phyloP scores from a whole-genome alignment of 37 sponge, comb jelly and placozoan genomes.

The Oopsacas minuta region DNA sequence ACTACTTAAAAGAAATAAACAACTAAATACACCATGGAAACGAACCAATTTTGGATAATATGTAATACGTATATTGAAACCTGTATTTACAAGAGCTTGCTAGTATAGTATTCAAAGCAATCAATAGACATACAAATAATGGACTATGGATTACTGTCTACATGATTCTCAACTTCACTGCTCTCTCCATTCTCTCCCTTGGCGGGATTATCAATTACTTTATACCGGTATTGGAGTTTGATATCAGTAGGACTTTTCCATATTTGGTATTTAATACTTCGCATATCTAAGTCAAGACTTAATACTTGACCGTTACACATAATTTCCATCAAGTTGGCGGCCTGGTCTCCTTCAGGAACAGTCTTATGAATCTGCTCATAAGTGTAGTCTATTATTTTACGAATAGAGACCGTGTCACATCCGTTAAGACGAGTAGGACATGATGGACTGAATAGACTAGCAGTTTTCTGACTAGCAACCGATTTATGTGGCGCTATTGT shows the following conservation, averaged over 20 bases:
- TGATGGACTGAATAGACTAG: not conserved
- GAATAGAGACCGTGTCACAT: not conserved
- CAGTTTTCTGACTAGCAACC: not conserved
- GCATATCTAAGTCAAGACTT: conserved; percentile 60
- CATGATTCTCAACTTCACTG: not conserved
- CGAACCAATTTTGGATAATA: not conserved
- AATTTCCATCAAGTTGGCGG: conserved; percentile 18
- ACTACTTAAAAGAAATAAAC: not conserved
- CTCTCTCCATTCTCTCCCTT: not conserved
- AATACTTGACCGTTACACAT: conserved; percentile 43
- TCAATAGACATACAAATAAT: not conserved
- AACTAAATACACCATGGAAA: no score
- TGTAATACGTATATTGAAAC: not conserved
- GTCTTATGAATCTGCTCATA: not conserved
- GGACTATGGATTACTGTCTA: conserved; percentile 2
- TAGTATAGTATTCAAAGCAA: not conserved
- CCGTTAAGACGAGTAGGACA: not conserved
- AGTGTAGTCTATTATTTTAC: not conserved
- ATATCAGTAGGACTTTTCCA: conserved; percentile 86
- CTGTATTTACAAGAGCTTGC: not conserved
- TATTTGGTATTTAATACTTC: conserved; percentile 61
- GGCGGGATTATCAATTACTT: not conserved
- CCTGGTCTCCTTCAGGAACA: not conserved
- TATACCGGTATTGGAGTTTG: conserved; percentile 43
- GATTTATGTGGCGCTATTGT: not conserved